Evolutionary conservation across 1,140 invertebrate species (phyloP).

Genomic region (Arion vulgaris): DNA sequence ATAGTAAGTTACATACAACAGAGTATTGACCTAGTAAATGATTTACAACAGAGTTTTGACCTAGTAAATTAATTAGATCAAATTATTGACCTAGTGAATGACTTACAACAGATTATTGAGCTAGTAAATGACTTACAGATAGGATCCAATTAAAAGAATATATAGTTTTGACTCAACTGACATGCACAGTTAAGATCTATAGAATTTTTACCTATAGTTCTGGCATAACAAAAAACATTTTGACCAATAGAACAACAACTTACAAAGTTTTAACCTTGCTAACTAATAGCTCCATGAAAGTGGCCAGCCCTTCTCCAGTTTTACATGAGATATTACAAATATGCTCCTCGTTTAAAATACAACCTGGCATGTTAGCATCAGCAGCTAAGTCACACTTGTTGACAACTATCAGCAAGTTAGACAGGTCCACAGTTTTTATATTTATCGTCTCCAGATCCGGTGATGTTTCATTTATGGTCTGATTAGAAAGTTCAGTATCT

Average conservation of each 20-base stretch:
- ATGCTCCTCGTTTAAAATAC: neutral
- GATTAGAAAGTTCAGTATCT: neutral
- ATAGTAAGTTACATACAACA: too few relatives aligned
- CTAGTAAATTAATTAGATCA: too few relatives aligned
- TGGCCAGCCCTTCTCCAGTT: slow-evolving; percentile 28
- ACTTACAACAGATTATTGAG: too few relatives aligned
- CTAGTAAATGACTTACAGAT: too few relatives aligned
- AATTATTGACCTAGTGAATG: too few relatives aligned
- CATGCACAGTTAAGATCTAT: too few relatives aligned
- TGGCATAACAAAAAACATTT: too few relatives aligned
- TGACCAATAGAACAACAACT: neutral
- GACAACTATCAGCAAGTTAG: slow-evolving; percentile 17
- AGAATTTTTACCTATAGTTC: too few relatives aligned
- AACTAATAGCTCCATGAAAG: slow-evolving; percentile 23
- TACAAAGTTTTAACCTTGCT: slow-evolving; percentile 27
- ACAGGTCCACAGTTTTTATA: neutral
- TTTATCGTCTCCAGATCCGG: neutral
- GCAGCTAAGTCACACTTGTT: slow-evolving; percentile 33
- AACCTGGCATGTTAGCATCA: neutral
- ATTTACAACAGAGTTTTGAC: too few relatives aligned
- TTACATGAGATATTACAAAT: slow-evolving; percentile 26
- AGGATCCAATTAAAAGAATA: too few relatives aligned
- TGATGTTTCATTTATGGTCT: neutral
- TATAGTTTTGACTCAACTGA: too few relatives aligned
- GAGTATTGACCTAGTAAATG: too few relatives aligned